Conservation (phyloP, 2,797 vertebrate species). For the Craterocephalus amniculus region DNA sequence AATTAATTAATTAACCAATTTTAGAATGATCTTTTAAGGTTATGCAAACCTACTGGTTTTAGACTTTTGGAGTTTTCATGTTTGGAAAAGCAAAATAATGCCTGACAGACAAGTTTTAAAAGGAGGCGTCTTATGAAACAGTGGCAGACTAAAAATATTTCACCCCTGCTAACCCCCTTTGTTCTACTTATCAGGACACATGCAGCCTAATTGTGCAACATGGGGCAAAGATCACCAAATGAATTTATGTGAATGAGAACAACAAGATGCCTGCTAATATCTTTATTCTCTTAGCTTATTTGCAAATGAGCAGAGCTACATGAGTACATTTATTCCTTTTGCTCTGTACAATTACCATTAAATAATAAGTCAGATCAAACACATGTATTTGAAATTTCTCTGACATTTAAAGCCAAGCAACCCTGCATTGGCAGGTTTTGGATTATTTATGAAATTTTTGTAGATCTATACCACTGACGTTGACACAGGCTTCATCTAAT, state of each 20-base stretch:
- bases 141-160: neutral
- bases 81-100: neutral
- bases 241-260: constrained; percentile 4
- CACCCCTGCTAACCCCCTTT: too few relatives aligned
- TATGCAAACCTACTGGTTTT: neutral
- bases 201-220: neutral
- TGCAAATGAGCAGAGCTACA: constrained; percentile 22
- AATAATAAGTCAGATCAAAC: constrained; percentile 31
- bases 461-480: constrained; percentile 51
- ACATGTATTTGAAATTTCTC: constrained; percentile 27
- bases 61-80: neutral
- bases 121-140: too few relatives aligned
- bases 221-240: constrained; percentile 6
- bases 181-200: too few relatives aligned
- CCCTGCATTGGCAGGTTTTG: constrained; percentile 34
- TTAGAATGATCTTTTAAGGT: neutral
- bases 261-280: constrained; percentile 20
- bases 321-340: constrained; percentile 39
- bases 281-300: too few relatives aligned
- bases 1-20: too few relatives aligned
- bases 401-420: constrained; percentile 49
- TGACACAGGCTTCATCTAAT: constrained; percentile 59
- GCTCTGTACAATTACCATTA: constrained; percentile 32
- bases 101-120: neutral
- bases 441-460: constrained; percentile 51